Evolutionary conservation across 2,113 vertebrate genomes (phyloP), one percentile per base, ranked within the genome.

Genomic region (Alligator sinensis): DNA sequence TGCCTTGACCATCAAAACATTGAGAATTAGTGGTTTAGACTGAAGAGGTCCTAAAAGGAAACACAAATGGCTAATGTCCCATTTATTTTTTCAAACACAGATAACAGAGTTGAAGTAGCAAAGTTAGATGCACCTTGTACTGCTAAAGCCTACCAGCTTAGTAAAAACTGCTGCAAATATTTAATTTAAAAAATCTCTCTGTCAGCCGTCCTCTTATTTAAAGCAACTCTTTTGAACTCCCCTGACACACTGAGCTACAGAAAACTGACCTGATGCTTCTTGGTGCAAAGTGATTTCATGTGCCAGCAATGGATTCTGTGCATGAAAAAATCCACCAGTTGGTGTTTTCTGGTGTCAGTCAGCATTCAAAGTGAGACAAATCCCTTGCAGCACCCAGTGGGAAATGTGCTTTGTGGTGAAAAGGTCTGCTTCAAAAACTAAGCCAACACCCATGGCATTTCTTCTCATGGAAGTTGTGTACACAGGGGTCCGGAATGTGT

Each of bases 341-440:
- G 9, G 0, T 1, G 4, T 6, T 16, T 18, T 3, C 1, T 1
- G 0, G 5, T 19, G 22, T 98, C 93, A 98, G 74, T 99, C 99
- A 1, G 98, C 79, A 1, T 99, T 99, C 85, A 99, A 96, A 61
- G 98, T 98, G 83, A 99, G 98, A 94, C 99, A 99, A 21, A 99
- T 99, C 0, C 99, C 99, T 82, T 98, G 98, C 2, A 99, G 98
- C 47, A 99, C 99, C 99, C 99, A 99, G 62, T 99, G 99, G 22
- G 99, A 99, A 66, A 98, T 95, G 96, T 99, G 99, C 91, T 95
- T 97, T 0, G 97, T 97, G 2, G 99, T 99, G 83, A 96, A 98
- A 62, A 99, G 98, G 75, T 99, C 99, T 0, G 99, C 99, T 92
- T 99, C 99, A 80, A 99, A 99, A 1, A 99, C 99, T 57, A 99